Evolutionary conservation across 2,113 vertebrate genomes (phyloP).

Genomic region (Chlamydotis undulata): DNA sequence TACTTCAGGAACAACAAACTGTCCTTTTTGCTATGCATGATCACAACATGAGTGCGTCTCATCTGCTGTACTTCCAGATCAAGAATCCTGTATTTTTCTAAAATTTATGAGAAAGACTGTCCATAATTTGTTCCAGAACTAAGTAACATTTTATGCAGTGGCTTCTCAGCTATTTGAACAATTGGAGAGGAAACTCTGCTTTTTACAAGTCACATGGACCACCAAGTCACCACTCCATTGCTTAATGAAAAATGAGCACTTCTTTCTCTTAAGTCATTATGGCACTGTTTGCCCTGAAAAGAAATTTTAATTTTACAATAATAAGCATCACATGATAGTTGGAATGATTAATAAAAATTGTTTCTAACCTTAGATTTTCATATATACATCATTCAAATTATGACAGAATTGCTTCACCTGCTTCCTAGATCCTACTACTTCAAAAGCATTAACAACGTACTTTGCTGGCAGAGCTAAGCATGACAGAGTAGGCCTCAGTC

Average conservation of each 20-base stretch:
- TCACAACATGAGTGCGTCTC: neutral
- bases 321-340: neutral
- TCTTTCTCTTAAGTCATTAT: neutral
- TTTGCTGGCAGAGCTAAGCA: conserved; percentile 22
- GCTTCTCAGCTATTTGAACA: neutral
- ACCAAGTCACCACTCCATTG: neutral
- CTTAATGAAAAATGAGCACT: neutral
- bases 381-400: neutral
- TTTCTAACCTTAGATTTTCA: neutral
- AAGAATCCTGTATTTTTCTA: neutral
- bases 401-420: neutral
- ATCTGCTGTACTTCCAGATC: neutral
- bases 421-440: neutral
- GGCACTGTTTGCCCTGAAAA: neutral
- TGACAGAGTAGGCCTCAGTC: neutral
- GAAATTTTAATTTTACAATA: neutral
- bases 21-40: neutral
- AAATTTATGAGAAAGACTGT: neutral
- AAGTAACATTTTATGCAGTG: neutral
- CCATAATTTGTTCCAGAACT: neutral
- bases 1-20: neutral
- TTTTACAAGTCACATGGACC: neutral
- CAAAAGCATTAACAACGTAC: conserved; percentile 31
- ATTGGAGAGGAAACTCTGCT: neutral
- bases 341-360: neutral